Percentiles rank a stretch among this genome's conserved stretches.
Conservation (phyloP, 2,797 vertebrate genomes). For the Alauda arvensis region DNA sequence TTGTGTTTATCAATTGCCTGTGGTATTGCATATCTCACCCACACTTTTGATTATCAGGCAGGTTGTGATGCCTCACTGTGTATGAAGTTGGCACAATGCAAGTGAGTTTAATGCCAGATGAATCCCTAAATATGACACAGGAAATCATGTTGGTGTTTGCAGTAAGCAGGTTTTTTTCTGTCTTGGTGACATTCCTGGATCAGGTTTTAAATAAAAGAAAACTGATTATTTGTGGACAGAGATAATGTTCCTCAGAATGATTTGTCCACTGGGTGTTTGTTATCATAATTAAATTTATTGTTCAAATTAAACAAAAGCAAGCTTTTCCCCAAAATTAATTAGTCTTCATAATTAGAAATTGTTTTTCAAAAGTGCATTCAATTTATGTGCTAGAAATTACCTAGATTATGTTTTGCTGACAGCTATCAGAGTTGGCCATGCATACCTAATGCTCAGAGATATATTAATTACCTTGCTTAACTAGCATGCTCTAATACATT, state of each 20-base stretch:
- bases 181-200: not conserved
- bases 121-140: not conserved
- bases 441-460: conserved; percentile 62
- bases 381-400: conserved; percentile 45
- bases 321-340: conserved; percentile 48
- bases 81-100: not conserved
- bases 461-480: conserved; percentile 64
- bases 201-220: conserved; percentile 34
- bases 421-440: conserved; percentile 37
- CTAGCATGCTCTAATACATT: conserved; percentile 21
- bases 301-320: conserved; percentile 47
- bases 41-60: not conserved
- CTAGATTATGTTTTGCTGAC: conserved; percentile 55
- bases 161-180: not conserved
- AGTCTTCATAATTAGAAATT: conserved; percentile 47
- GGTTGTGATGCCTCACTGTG: not conserved
- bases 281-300: conserved; percentile 52
- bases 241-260: conserved; percentile 1
- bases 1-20: not conserved
- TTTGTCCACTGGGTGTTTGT: conserved; percentile 43
- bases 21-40: not conserved
- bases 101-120: not conserved
- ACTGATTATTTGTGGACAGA: conserved; percentile 12
- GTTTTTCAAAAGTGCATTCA: conserved; percentile 34
- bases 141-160: not conserved